phyloP scores from a whole-genome alignment of 2,888 invertebrate species.

The Vesta saturnalis region DNA sequence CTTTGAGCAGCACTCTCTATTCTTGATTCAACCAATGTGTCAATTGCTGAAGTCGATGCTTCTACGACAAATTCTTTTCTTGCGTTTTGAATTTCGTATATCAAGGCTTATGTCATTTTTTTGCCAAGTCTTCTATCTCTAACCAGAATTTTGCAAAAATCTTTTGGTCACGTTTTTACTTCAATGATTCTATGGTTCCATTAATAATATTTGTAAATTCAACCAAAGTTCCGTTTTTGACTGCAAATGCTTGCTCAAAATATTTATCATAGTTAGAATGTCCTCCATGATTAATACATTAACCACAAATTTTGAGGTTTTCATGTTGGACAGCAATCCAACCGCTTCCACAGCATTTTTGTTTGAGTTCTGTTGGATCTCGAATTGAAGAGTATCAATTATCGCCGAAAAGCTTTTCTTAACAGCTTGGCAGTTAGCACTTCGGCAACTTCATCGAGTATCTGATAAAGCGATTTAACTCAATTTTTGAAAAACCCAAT shows the following conservation, averaged over 20 bases:
- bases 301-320: neutral
- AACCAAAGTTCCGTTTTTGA: neutral
- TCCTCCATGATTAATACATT: neutral
- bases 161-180: slow-evolving; percentile 10
- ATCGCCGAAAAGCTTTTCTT: slow-evolving; percentile 7
- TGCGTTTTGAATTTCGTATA: slow-evolving; percentile 1
- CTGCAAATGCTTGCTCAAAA: neutral
- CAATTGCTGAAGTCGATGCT: no score
- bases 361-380: neutral
- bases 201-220: slow-evolving; percentile 17
- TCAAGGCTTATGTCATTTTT: slow-evolving; percentile 9
- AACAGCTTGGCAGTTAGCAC: slow-evolving; percentile 8
- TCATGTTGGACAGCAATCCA: neutral
- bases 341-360: neutral
- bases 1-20: no score
- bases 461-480: neutral
- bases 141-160: slow-evolving; percentile 6
- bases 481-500: neutral
- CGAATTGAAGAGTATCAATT: neutral
- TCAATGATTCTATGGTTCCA: neutral
- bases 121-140: slow-evolving; percentile 8
- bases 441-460: neutral
- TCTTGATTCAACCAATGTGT: no score
- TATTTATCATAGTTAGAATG: neutral
- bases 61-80: no score